Percentiles rank a stretch among this genome's conserved stretches.
These are phyloP conservation scores for Nomia melanderi DNA, from an alignment of 1,140 invertebrate species.

Conservation along the genomic window DNA sequence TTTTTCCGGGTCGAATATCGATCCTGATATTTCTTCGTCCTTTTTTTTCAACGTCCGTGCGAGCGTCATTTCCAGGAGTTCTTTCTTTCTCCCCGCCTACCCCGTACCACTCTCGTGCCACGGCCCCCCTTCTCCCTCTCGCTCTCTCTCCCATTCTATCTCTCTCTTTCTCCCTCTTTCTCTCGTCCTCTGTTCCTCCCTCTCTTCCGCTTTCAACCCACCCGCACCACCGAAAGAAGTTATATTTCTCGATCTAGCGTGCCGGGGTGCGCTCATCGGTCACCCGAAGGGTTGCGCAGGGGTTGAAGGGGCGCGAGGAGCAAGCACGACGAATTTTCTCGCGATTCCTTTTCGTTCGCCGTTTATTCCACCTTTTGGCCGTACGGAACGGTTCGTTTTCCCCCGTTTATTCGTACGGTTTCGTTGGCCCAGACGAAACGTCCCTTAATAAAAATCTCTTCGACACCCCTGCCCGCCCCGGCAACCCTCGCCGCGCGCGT, in stretches of 20 bases:
- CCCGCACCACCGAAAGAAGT: slow-evolving; percentile 53
- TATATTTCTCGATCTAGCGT: slow-evolving; percentile 64
- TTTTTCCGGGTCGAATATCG: slow-evolving; percentile 69
- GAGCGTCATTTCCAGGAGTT: slow-evolving; percentile 66
- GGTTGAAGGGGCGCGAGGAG: not conserved
- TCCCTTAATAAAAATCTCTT: slow-evolving; percentile 2
- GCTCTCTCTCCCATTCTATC: too few species aligned
- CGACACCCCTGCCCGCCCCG: not conserved
- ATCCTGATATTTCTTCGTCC: slow-evolving; percentile 67
- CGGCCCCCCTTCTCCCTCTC: not conserved
- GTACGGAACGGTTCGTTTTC: not conserved
- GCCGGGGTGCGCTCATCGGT: slow-evolving; percentile 39
- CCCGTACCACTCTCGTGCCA: slow-evolving; percentile 19
- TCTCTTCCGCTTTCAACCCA: too few species aligned
- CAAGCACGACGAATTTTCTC: slow-evolving; percentile 47
- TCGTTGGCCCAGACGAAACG: slow-evolving; percentile 1
- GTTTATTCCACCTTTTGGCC: slow-evolving; percentile 12
- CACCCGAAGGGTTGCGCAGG: slow-evolving; percentile 10
- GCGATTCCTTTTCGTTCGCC: slow-evolving; percentile 30
- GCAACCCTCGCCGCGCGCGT: too few species aligned
- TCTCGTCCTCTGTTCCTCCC: too few species aligned
- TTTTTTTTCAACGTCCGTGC: slow-evolving; percentile 63
- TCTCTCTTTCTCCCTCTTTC: not conserved
- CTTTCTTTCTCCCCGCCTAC: slow-evolving; percentile 57
- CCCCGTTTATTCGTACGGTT: not conserved